Evolutionary conservation across 2,888 invertebrate genomes (phyloP), one percentile per base, ranked within the genome.

Genomic region (Heliconius aoede): DNA sequence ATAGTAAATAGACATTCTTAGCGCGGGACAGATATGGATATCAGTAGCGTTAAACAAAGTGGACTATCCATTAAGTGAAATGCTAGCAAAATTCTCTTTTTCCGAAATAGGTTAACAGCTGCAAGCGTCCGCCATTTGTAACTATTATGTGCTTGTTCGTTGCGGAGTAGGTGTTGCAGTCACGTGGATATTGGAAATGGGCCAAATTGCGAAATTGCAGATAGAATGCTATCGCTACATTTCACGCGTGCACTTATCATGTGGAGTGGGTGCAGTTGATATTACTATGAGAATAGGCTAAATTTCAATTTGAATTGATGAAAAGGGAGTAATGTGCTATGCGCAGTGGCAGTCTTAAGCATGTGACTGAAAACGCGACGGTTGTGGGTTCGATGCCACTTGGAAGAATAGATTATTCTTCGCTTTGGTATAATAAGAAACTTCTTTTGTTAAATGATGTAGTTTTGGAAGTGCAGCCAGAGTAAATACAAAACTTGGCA

Each of bases 161-260:
- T 81, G 81, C 80, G 79, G 80, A 80, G 75, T 77, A 77, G 73
- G 74, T 77, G 79, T 78, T 80, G 79, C 76, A 76, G 77, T 73
- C 79, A 78, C 80, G 80, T 79, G 76, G 65, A 36, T 60, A 69
- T 68, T 79, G 79, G 79, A 68, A 67, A 32, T 36, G 40, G 36
- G 80, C 81, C 80, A 81, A 80, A 80, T 81, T 78, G 80, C 78
- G 75, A 67, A 28, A 61, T 58, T 36, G 72, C 60, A 18, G 72
- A 40, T 61, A 60, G 36, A 61, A 60, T 32, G 32, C 60, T 61
- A 61, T 55, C 55, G 55, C 30, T 55, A 30, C 55, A 32, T 65
- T 55, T n/a, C n/a, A 69, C 69, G 55, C 55, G 69, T 55, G 24
- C 69, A 30, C 55, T 55, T 55, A 32, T 55, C 32, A 55, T 15